Evolutionary conservation across 1,140 invertebrate species (phyloP).

Genomic region (Latrodectus geometricus): DNA sequence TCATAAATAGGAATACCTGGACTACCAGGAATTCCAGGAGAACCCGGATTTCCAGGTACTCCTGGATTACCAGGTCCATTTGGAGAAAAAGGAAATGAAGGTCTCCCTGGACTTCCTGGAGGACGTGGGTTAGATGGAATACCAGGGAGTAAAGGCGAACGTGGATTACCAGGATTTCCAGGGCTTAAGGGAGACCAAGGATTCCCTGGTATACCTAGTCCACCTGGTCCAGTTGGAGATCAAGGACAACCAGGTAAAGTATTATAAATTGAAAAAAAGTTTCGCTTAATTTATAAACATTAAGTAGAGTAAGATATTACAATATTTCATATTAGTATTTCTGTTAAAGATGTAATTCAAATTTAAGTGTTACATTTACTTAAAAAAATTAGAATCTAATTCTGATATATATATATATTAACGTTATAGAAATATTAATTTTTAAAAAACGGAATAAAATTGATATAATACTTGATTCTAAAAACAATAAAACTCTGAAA

Average conservation of each 20-base stretch:
- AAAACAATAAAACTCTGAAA: no score
- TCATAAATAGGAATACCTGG: constrained; percentile 44
- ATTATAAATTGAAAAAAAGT: no score
- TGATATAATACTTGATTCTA: no score
- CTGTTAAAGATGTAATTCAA: no score
- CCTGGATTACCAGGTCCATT: constrained; percentile 71
- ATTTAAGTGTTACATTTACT: no score
- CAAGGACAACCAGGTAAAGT: constrained; percentile 68
- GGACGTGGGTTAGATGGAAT: constrained; percentile 76
- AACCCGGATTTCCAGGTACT: constrained; percentile 73
- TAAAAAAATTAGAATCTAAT: no score
- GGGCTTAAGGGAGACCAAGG: constrained; percentile 61
- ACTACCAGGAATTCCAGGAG: constrained; percentile 44
- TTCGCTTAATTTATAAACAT: no score
- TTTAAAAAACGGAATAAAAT: no score
- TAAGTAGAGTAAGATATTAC: no score
- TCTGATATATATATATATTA: no score
- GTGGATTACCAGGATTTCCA: constrained; percentile 73
- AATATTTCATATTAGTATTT: no score
- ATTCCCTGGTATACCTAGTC: constrained; percentile 62
- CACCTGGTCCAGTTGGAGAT: constrained; percentile 62
- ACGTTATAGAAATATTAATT: no score
- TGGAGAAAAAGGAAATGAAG: constrained; percentile 72
- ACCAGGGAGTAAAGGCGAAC: constrained; percentile 74
- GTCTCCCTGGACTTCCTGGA: constrained; percentile 76